Evolutionary conservation across 2,888 invertebrate genomes (phyloP).

Genomic region (Latheticus oryzae): DNA sequence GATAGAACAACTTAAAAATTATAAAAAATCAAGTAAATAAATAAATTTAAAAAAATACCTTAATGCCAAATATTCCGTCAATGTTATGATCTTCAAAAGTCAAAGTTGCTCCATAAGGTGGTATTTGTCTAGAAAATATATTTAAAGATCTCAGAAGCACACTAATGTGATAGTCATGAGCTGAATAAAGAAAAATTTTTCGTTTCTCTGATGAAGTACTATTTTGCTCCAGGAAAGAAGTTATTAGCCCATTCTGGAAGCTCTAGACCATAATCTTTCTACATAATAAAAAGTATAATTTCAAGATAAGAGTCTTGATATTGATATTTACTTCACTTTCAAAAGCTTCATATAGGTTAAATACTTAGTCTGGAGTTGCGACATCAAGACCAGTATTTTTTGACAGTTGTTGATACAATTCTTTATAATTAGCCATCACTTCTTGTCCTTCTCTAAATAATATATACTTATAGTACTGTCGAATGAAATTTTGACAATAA

Average conservation of each 20-base stretch:
- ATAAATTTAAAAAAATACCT: constrained; percentile 30
- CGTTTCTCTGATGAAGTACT: constrained; percentile 33
- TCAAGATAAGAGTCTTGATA: neutral
- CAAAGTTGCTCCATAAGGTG: constrained; percentile 1
- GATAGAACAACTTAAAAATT: constrained; percentile 34
- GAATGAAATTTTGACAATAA: constrained; percentile 43
- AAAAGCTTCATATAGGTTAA: constrained; percentile 5
- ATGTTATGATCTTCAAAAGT: too few species aligned
- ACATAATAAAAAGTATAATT: neutral
- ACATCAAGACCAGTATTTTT: constrained; percentile 5
- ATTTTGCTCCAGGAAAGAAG: neutral
- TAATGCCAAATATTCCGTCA: constrained; percentile 45
- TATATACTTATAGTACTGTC: constrained; percentile 9
- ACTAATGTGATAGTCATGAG: constrained; percentile 59
- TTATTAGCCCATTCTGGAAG: neutral
- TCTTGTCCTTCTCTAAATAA: constrained; percentile 12
- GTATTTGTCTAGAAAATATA: neutral
- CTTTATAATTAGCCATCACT: constrained; percentile 44
- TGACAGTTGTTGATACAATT: constrained; percentile 46
- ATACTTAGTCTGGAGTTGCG: constrained; percentile 6
- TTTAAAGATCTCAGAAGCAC: constrained; percentile 51
- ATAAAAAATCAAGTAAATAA: constrained; percentile 6
- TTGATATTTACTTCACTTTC: constrained; percentile 46
- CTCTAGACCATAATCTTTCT: neutral
- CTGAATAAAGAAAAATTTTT: constrained; percentile 59